These are phyloP conservation scores for Dicycla oo DNA, from an alignment of 2,888 invertebrate species.

Conservation along the genomic window DNA sequence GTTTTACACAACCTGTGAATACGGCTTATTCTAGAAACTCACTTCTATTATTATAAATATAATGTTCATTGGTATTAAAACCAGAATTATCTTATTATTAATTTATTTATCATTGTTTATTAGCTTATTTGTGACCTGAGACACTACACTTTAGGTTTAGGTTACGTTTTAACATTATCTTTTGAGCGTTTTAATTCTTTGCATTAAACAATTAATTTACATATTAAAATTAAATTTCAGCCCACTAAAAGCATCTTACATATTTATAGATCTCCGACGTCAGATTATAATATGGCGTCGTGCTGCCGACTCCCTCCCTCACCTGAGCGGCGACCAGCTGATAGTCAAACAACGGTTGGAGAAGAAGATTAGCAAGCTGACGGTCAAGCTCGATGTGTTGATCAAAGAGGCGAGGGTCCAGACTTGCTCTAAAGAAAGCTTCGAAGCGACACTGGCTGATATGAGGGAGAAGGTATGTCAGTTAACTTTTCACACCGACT, in stretches of 20 bases:
- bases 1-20: too few relatives aligned
- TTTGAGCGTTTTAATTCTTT: background rate
- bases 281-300: slow-evolving; percentile 96
- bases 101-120: background rate
- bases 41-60: too few relatives aligned
- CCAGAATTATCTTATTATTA: background rate
- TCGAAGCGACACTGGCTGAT: slow-evolving; percentile 91
- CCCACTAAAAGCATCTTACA: background rate
- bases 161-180: background rate
- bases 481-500: background rate
- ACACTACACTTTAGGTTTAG: background rate
- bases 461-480: slow-evolving; percentile 90
- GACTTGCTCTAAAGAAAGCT: slow-evolving; percentile 87
- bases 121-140: too few relatives aligned
- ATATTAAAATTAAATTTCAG: background rate
- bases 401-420: slow-evolving; percentile 75
- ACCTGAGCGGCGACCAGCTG: slow-evolving; percentile 95
- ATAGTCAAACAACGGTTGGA: slow-evolving; percentile 93
- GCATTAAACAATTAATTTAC: background rate
- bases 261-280: slow-evolving; percentile 92
- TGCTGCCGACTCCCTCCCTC: slow-evolving; percentile 94
- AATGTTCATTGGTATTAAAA: background rate
- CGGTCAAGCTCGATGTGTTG: slow-evolving; percentile 76
- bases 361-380: slow-evolving; percentile 92
- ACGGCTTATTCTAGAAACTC: too few relatives aligned